Conservation (phyloP, 2,888 invertebrate genomes). For the Scaeva pyrastri region DNA sequence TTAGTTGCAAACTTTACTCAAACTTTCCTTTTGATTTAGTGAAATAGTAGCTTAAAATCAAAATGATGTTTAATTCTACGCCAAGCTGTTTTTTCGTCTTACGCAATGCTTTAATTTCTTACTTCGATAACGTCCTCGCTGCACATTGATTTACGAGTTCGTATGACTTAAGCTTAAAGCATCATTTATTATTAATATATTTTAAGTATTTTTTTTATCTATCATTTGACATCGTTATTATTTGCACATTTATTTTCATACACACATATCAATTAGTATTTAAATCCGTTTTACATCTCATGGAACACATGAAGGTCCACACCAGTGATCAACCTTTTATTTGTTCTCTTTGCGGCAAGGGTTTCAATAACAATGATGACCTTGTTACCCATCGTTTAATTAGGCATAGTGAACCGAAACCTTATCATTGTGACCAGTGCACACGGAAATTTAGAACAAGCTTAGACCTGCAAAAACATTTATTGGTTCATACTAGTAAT, state of each 20-base stretch:
- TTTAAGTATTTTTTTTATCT: neutral
- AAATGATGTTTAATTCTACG: no score
- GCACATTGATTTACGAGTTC: no score
- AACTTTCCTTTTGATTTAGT: no score
- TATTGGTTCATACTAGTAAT: neutral
- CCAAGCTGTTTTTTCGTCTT: no score
- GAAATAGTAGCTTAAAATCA: no score
- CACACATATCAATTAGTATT: slow-evolving; percentile 29
- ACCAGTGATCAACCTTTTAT: slow-evolving; percentile 42
- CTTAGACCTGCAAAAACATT: slow-evolving; percentile 19
- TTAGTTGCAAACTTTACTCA: no score
- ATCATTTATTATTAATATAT: neutral
- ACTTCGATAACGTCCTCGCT: no score
- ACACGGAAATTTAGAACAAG: slow-evolving; percentile 12
- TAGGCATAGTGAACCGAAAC: neutral
- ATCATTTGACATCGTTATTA: neutral
- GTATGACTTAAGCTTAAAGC: no score
- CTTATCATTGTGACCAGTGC: slow-evolving; percentile 28
- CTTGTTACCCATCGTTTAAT: slow-evolving; percentile 4
- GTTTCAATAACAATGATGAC: slow-evolving; percentile 19
- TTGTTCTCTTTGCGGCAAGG: slow-evolving; percentile 42
- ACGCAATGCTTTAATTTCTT: no score
- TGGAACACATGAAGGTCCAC: slow-evolving; percentile 44
- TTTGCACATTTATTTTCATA: neutral
- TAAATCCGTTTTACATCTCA: slow-evolving; percentile 24